Conservation (phyloP, 1,140 invertebrate genomes). For the Lordiphosa collinella region DNA sequence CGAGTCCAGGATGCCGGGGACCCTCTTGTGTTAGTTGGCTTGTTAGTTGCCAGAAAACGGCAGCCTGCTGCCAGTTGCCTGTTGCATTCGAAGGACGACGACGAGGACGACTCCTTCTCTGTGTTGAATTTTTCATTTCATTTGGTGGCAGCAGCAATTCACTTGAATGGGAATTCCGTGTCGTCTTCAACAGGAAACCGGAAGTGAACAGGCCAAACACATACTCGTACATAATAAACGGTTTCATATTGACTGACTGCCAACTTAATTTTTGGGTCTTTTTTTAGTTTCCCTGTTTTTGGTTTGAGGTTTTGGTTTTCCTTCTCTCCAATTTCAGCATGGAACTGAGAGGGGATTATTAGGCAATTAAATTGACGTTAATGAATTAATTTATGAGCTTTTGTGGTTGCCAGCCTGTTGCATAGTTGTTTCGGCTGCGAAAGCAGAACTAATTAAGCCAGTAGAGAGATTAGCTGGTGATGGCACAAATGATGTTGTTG, state of each 20-base stretch:
- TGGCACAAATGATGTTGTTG: constrained; percentile 1
- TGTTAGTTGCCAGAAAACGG: constrained; percentile 58
- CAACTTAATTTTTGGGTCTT: constrained; percentile 4
- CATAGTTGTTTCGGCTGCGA: constrained; percentile 9
- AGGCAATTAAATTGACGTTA: constrained; percentile 71
- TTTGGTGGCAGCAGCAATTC: constrained; percentile 76
- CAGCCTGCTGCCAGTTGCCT: constrained; percentile 43
- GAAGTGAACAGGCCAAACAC: constrained; percentile 68
- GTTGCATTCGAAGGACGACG: constrained; percentile 50
- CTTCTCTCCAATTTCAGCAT: background rate
- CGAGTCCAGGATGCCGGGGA: constrained; percentile 51
- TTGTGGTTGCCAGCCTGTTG: constrained; percentile 49
- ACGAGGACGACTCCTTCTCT: constrained; percentile 38
- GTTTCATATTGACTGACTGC: constrained; percentile 47
- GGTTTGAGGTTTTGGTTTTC: too few species aligned
- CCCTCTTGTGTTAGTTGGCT: constrained; percentile 64
- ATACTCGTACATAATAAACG: constrained; percentile 59
- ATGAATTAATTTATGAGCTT: constrained; percentile 74
- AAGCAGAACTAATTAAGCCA: constrained; percentile 36
- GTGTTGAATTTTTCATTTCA: constrained; percentile 78
- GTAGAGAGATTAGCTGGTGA: constrained; percentile 17
- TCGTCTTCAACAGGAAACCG: constrained; percentile 58
- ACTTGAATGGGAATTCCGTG: constrained; percentile 77
- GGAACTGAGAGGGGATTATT: constrained; percentile 38
- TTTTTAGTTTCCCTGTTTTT: background rate